Evolutionary conservation across 2,113 vertebrate species (phyloP).

Genomic region (Thalassoma bifasciatum): DNA sequence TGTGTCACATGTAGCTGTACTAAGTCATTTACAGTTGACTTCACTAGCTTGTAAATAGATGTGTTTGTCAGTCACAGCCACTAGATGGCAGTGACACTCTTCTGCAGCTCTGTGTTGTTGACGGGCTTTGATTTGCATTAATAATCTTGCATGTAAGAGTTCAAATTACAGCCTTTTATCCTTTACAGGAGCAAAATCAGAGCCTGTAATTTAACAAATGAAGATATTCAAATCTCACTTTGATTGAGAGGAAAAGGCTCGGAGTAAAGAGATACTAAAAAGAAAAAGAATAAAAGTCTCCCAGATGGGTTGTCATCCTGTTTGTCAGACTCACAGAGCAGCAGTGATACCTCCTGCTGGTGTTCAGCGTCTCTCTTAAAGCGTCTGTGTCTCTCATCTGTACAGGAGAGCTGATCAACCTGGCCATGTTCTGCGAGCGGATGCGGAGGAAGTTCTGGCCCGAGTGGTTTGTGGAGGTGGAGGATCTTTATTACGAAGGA

Average conservation of each 20-base stretch:
- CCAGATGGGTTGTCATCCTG: slow-evolving; percentile 1
- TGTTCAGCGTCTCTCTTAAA: slow-evolving; percentile 17
- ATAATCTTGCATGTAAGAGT: slow-evolving; percentile 7
- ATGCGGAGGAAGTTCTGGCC: slow-evolving; percentile 97
- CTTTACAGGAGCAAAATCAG: slow-evolving; percentile 22
- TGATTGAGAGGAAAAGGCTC: slow-evolving; percentile 31
- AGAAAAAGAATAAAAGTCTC: background rate
- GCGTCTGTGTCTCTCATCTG: slow-evolving; percentile 29
- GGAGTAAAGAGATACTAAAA: background rate
- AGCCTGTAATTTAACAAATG: slow-evolving; percentile 14
- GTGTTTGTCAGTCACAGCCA: slow-evolving; percentile 36
- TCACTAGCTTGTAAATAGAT: background rate
- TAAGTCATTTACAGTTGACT: background rate
- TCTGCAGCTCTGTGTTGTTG: slow-evolving; percentile 5
- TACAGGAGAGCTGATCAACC: slow-evolving; percentile 94
- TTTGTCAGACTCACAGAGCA: slow-evolving; percentile 6
- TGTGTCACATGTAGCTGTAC: no score
- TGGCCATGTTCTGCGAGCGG: slow-evolving; percentile 97
- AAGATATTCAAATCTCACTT: slow-evolving; percentile 19
- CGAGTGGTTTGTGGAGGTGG: slow-evolving; percentile 93
- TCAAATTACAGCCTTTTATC: slow-evolving; percentile 22
- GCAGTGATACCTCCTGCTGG: slow-evolving; percentile 22
- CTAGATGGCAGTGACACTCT: slow-evolving; percentile 67
- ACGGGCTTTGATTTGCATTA: slow-evolving; percentile 26
- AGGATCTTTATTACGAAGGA: slow-evolving; percentile 90